Conservation (phyloP, 2,113 vertebrate species). For the Cyprinus carpio region DNA sequence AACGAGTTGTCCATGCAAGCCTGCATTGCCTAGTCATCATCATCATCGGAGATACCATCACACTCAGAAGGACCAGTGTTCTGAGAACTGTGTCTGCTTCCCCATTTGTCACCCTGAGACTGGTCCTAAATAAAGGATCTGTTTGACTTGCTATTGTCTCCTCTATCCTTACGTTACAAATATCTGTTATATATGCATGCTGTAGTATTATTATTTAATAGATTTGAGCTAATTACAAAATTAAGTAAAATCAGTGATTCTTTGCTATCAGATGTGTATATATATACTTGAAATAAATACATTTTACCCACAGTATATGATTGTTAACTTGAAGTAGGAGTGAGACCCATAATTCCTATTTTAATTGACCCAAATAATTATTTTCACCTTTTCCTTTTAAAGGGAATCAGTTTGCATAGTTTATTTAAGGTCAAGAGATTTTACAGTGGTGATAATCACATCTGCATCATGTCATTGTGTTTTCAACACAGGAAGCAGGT, state of each 20-base stretch:
- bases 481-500: conserved; percentile 70
- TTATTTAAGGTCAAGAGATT: neutral
- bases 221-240: neutral
- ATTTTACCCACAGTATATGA: neutral
- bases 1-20: too few species aligned
- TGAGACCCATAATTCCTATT: neutral
- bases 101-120: too few species aligned
- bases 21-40: too few species aligned
- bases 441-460: neutral
- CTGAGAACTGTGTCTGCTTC: too few species aligned
- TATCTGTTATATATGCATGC: neutral
- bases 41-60: too few species aligned
- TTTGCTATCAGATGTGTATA: neutral
- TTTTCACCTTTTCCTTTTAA: neutral
- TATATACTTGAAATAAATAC: neutral
- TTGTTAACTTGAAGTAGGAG: neutral
- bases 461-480: conserved; percentile 62
- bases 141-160: too few species aligned
- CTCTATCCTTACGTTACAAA: too few species aligned
- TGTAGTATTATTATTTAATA: neutral
- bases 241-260: neutral
- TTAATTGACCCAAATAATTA: neutral
- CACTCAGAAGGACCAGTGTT: too few species aligned
- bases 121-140: too few species aligned
- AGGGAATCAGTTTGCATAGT: neutral